Conservation (phyloP, 1,140 invertebrate species). For the Bombus turneri region DNA sequence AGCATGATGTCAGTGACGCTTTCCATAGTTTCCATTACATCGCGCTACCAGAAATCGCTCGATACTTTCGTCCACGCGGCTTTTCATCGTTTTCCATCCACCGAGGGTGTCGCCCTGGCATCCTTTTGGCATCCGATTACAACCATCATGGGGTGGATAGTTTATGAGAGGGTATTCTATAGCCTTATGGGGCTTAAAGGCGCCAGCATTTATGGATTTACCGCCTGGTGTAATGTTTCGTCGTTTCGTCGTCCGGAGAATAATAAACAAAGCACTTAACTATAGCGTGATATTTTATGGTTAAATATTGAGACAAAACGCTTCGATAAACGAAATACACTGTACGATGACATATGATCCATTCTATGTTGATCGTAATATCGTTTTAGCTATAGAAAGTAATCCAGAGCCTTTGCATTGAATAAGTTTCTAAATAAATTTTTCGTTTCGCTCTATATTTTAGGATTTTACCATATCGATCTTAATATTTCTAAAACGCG, state of each 20-base stretch:
- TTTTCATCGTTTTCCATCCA: slow-evolving; percentile 19
- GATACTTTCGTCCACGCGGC: slow-evolving; percentile 22
- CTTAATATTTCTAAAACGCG: too few species aligned
- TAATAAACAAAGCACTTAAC: not conserved
- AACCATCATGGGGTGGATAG: not conserved
- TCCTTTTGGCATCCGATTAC: slow-evolving; percentile 47
- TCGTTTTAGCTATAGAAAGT: too few species aligned
- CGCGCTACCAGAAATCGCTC: slow-evolving; percentile 25
- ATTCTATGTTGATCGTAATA: too few species aligned
- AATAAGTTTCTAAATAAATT: too few species aligned
- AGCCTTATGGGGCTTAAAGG: not conserved
- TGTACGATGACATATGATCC: too few species aligned
- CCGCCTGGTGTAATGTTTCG: not conserved
- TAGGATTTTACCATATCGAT: too few species aligned
- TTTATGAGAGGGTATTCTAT: not conserved
- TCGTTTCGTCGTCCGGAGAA: not conserved
- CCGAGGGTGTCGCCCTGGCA: slow-evolving; percentile 4
- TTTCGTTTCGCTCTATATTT: too few species aligned
- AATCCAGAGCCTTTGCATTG: too few species aligned
- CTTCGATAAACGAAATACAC: too few species aligned
- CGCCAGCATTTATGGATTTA: slow-evolving; percentile 50
- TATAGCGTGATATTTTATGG: too few species aligned
- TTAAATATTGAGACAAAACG: not conserved
- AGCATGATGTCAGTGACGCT: not conserved
- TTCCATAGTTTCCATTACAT: not conserved